Percentiles rank a stretch among this genome's conserved stretches.
Conservation (phyloP, 2,888 invertebrate genomes). For the Achlya flavicornis region DNA sequence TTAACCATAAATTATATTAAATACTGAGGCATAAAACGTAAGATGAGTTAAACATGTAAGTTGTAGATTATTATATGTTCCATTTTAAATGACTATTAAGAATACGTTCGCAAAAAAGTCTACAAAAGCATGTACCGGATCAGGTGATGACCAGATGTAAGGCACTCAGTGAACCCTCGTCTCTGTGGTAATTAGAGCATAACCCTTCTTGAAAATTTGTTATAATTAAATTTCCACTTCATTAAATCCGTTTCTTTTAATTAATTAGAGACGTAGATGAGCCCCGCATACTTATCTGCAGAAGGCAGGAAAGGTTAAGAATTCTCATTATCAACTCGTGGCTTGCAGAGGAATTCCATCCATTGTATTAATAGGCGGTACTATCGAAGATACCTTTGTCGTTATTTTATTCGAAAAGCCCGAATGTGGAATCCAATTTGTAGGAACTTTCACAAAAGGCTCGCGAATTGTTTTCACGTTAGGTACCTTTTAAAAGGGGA, state of each 20-base stretch:
- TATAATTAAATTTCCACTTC: not conserved
- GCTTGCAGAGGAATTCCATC: conserved; percentile 43
- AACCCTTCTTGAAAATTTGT: not conserved
- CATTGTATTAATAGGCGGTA: conserved; percentile 51
- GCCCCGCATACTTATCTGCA: conserved; percentile 23
- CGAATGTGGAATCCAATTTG: conserved; percentile 20
- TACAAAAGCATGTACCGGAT: not conserved
- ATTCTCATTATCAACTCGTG: conserved; percentile 55
- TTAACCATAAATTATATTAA: too few species aligned
- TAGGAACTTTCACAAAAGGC: conserved; percentile 15
- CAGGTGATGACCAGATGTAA: not conserved
- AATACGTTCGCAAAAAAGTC: not conserved
- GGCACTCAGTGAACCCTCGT: not conserved
- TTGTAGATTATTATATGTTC: too few species aligned
- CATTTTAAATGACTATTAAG: not conserved
- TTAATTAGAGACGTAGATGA: conserved; percentile 20
- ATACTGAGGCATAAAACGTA: too few species aligned
- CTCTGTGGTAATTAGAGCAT: not conserved
- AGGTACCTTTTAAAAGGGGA: conserved; percentile 5
- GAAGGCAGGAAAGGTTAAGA: conserved; percentile 41
- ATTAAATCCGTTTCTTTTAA: conserved; percentile 7
- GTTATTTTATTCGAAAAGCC: conserved; percentile 31
- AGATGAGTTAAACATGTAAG: too few species aligned
- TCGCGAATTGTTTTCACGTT: conserved; percentile 1
- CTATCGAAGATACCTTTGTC: conserved; percentile 31